Conservation (phyloP, 2,888 invertebrate genomes). For the Rugalucina vietnamica region DNA sequence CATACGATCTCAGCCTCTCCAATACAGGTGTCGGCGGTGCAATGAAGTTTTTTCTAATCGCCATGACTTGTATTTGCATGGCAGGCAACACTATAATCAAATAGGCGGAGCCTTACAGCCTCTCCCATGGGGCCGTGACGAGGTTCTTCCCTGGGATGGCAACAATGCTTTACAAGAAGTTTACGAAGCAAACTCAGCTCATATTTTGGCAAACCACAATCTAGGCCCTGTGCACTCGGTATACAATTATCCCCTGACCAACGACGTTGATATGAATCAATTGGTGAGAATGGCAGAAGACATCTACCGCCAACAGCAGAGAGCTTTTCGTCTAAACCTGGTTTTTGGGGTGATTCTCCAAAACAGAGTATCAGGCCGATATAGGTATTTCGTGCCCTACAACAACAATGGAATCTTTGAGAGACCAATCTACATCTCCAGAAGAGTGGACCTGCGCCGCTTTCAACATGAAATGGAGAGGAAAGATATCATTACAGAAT, state of each 20-base stretch:
- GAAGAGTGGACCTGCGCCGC: slow-evolving; percentile 31
- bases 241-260: slow-evolving; percentile 32
- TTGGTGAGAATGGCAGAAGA: slow-evolving; percentile 3
- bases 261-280: slow-evolving; percentile 24
- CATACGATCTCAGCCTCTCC: neutral
- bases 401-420: slow-evolving; percentile 45
- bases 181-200: slow-evolving; percentile 27
- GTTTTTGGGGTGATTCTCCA: slow-evolving; percentile 45
- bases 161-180: slow-evolving; percentile 16
- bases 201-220: slow-evolving; percentile 26
- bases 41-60: neutral
- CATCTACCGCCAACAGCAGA: slow-evolving; percentile 23
- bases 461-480: slow-evolving; percentile 7
- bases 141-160: neutral
- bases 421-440: slow-evolving; percentile 39
- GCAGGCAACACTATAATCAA: slow-evolving; percentile 17
- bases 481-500: slow-evolving; percentile 37
- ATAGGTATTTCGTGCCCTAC: slow-evolving; percentile 50
- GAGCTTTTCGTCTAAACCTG: too few species aligned
- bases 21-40: slow-evolving; percentile 15
- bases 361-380: slow-evolving; percentile 43
- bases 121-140: neutral
- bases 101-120: neutral
- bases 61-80: slow-evolving; percentile 11
- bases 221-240: slow-evolving; percentile 25